Evolutionary conservation across 2,113 vertebrate species (phyloP).

Genomic region (Myodes glareolus): DNA sequence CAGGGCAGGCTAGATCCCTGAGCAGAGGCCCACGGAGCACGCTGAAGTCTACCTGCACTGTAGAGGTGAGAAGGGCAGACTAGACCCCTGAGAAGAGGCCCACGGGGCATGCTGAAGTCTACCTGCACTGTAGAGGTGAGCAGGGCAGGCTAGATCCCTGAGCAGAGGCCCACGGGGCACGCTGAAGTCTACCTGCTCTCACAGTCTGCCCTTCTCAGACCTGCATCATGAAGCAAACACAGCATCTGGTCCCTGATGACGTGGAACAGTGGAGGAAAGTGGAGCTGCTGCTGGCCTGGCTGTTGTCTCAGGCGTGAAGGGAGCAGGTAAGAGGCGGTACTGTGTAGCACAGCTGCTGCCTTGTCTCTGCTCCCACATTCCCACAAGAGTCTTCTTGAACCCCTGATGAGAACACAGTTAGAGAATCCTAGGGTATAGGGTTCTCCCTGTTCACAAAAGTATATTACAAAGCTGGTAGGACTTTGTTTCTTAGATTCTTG

Average conservation of each 20-base stretch:
- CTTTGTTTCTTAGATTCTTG: background rate
- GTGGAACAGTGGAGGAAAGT: background rate
- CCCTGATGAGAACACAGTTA: background rate
- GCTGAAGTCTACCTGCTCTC: background rate
- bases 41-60: no score
- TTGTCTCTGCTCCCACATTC: background rate
- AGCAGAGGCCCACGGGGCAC: background rate
- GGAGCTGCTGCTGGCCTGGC: background rate
- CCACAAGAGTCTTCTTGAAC: background rate
- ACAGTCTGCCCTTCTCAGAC: background rate
- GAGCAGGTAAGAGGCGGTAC: no score
- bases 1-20: no score
- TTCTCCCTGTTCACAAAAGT: no score
- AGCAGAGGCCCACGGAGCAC: no score
- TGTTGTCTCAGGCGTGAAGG: rapidly evolving
- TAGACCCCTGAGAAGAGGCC: no score
- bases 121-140: no score
- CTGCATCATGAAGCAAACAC: background rate
- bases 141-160: background rate
- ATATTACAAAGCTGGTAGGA: background rate
- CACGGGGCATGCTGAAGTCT: no score
- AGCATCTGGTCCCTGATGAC: background rate
- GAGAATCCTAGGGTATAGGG: background rate
- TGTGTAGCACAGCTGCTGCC: rapidly evolving
- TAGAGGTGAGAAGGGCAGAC: no score